A percentile compares a stretch with the other conserved stretches of the same genome.
These are phyloP conservation scores for Trisateles emortualis DNA, from an alignment of 2,888 invertebrate genomes.

Conservation along the genomic window DNA sequence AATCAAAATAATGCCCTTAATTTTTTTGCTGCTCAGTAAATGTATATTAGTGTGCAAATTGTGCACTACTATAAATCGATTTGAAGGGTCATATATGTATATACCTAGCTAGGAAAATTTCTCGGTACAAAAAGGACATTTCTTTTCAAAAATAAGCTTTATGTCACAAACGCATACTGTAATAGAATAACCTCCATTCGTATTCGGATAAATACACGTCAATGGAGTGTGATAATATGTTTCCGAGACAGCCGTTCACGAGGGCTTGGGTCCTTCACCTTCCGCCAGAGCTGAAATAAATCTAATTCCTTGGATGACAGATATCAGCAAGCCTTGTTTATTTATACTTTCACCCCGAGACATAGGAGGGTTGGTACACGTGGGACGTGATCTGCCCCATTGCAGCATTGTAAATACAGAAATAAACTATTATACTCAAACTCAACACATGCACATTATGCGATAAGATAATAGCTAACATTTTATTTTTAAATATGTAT, in stretches of 20 bases:
- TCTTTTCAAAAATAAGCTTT: not conserved
- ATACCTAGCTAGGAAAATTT: too few species aligned
- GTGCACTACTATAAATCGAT: too few species aligned
- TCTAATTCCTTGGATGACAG: slow-evolving; percentile 85
- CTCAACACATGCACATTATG: slow-evolving; percentile 64
- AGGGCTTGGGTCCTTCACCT: slow-evolving; percentile 81
- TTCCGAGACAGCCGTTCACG: slow-evolving; percentile 50
- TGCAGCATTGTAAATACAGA: too few species aligned
- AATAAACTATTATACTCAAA: slow-evolving; percentile 79
- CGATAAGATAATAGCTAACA: slow-evolving; percentile 42
- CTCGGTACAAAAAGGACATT: too few species aligned
- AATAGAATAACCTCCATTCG: slow-evolving; percentile 18
- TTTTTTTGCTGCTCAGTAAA: too few species aligned
- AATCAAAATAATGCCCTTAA: too few species aligned
- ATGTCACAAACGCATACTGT: slow-evolving; percentile 9
- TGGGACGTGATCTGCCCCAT: slow-evolving; percentile 69
- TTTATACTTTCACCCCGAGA: slow-evolving; percentile 82
- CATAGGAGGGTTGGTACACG: slow-evolving; percentile 74
- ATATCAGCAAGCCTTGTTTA: slow-evolving; percentile 86
- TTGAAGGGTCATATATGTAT: too few species aligned
- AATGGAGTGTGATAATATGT: slow-evolving; percentile 32
- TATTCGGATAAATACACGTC: slow-evolving; percentile 23
- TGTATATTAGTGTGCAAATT: too few species aligned
- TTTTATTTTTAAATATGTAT: slow-evolving; percentile 25
- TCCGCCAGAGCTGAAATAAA: slow-evolving; percentile 82